Evolutionary conservation across 2,797 vertebrate species (phyloP).

Genomic region (Antrozous pallidus): DNA sequence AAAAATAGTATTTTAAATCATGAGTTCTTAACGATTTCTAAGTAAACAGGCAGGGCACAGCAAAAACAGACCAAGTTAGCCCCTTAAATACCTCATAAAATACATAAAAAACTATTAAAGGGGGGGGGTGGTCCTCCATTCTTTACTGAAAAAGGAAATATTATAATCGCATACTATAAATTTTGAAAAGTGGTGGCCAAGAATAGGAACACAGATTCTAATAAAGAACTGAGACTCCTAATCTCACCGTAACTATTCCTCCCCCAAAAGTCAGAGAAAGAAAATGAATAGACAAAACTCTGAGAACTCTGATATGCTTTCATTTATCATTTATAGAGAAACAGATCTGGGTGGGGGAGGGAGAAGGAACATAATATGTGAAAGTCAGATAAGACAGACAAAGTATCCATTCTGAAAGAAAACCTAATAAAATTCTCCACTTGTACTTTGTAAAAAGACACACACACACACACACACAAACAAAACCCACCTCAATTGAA

Average conservation of each 20-base stretch:
- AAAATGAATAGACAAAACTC: not conserved
- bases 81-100: not conserved
- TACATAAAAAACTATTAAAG: not conserved
- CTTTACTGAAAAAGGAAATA: not conserved
- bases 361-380: not conserved
- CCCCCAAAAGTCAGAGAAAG: not conserved
- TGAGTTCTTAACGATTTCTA: not conserved
- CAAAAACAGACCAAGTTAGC: not conserved
- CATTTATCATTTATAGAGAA: not conserved
- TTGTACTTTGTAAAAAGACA: not conserved
- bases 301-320: not conserved
- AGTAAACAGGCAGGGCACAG: not conserved
- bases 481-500: not conserved
- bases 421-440: not conserved
- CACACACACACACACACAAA: not conserved
- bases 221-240: not conserved
- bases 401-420: not conserved
- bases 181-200: not conserved
- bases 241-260: not conserved
- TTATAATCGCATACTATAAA: not conserved
- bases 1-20: conserved; percentile 14
- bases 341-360: not conserved
- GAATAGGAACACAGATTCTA: not conserved
- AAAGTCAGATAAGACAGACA: not conserved
- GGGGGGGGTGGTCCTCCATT: not conserved